Evolutionary conservation across 2,888 invertebrate species (phyloP), one percentile per base, ranked within the genome.

Genomic region (Caenorhabditis auriculariae): DNA sequence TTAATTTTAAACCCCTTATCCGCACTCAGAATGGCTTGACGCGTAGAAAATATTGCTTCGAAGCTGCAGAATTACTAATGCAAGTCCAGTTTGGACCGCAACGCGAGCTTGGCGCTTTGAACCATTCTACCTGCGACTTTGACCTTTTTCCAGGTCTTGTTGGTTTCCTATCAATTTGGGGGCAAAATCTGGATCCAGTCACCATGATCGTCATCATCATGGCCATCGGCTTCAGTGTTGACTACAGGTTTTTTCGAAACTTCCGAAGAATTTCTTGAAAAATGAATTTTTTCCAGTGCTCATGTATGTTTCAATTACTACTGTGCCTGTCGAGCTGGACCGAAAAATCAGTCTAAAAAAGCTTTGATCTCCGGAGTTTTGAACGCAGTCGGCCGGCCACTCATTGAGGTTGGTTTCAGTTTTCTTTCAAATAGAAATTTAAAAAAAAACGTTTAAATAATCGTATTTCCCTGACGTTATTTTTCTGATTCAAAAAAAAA

Each of bases 271-370:
- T 12, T n/a, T 12, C n/a, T 32, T 32, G 35, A 32, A 32, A 32
- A 32, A n/a, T 32, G 9, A 32, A 9, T 6, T 3, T 7, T 37
- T 19, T 45, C 39, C 46, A 91, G 92, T 0, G 93, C 93, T 2
- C 93, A 93, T 82, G 93, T 93, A 66, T 92, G 92, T 79, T 93
- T 93, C 81, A 91, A 92, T 0, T 93, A 91, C 47, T 66, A 70
- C 49, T 55, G 60, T 28, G 59, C 53, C 5, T 23, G 55, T 15
- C 46, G 57, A 15, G 46, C 47, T 12, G 51, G 26, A 29, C 32
- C 52, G 26, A 23, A 42, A 35, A 49, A 52, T n/a, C n/a, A n/a
- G 39, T 47, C 59, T 27, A 56, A 61, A 29, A 35, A 61, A 15
- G 60, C 65, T 28, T 50, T 66, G 44, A 65, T 72, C 26, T 51